Evolutionary conservation across 2,888 invertebrate species (phyloP).

Genomic region (Chirona hameri): DNA sequence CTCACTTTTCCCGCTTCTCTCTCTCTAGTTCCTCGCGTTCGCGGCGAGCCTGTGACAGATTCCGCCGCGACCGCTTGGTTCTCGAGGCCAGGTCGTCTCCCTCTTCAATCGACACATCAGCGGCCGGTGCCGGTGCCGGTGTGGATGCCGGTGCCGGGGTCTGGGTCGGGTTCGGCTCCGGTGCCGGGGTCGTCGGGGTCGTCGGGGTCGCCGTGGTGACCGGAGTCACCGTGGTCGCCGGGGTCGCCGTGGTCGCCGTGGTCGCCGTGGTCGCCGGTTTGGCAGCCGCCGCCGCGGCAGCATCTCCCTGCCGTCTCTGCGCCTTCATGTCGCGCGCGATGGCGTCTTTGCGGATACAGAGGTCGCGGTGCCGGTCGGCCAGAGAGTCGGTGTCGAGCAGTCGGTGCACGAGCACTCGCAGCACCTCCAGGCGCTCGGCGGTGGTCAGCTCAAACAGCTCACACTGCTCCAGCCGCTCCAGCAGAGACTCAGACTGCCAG

Average conservation of each 20-base stretch:
- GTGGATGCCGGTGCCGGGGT: not conserved
- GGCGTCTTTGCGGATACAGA: not conserved
- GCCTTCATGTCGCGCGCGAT: not conserved
- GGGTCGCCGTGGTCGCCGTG: not conserved
- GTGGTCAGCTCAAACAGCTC: conserved; percentile 38
- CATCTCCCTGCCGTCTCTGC: not conserved
- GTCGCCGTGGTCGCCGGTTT: not conserved
- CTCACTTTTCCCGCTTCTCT: not conserved
- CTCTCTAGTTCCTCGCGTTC: not conserved
- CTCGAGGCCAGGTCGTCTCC: not conserved
- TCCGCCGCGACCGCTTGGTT: not conserved
- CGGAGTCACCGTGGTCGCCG: not conserved
- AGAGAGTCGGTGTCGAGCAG: conserved; percentile 32
- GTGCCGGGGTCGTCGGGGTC: not conserved
- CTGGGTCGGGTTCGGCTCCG: not conserved
- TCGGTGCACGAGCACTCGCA: conserved; percentile 38
- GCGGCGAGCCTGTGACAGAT: not conserved
- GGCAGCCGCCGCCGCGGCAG: not conserved
- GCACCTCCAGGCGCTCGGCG: conserved; percentile 34
- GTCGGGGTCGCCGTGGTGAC: not conserved
- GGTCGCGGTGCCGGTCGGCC: not conserved
- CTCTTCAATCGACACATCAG: not conserved
- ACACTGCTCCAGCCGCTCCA: conserved; percentile 36
- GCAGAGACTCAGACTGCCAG: conserved; percentile 35
- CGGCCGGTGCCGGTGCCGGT: too few species aligned